Conservation (phyloP, 2,797 vertebrate genomes). For the Pantherophis alleghaniensis region DNA sequence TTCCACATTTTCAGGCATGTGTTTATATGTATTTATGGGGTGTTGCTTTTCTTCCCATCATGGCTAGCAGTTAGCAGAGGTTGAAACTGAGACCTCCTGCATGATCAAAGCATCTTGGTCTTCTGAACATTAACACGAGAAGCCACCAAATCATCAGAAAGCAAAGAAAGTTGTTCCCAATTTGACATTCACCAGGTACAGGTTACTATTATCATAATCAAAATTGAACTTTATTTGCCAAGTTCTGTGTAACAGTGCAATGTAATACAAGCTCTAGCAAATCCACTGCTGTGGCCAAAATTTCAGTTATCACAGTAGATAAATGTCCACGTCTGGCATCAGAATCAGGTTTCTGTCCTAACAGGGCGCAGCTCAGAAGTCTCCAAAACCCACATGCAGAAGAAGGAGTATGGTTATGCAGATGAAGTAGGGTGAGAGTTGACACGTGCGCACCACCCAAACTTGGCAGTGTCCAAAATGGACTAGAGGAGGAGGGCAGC, state of each 20-base stretch:
- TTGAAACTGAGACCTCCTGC: not conserved
- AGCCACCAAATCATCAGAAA: not conserved
- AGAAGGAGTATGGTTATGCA: not conserved
- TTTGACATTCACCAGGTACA: not conserved
- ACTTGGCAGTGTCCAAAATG: not conserved
- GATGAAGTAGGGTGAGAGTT: not conserved
- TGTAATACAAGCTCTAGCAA: not conserved
- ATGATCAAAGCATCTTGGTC: not conserved
- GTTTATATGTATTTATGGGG: not conserved
- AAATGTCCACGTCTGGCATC: not conserved
- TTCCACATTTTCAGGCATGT: not conserved
- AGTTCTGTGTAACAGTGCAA: not conserved
- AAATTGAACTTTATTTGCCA: not conserved
- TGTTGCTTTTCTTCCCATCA: not conserved
- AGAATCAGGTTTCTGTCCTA: not conserved
- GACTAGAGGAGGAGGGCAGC: not conserved
- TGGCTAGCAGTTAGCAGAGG: not conserved
- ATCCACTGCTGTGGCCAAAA: not conserved
- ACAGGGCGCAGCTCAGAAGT: not conserved
- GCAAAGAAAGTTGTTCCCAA: not conserved
- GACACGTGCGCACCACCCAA: not conserved
- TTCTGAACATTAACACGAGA: not conserved
- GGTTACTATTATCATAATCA: not conserved
- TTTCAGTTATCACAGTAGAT: not conserved
- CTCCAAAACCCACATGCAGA: not conserved